Conservation (phyloP, 1,140 invertebrate species). For the Cydia splendana region DNA sequence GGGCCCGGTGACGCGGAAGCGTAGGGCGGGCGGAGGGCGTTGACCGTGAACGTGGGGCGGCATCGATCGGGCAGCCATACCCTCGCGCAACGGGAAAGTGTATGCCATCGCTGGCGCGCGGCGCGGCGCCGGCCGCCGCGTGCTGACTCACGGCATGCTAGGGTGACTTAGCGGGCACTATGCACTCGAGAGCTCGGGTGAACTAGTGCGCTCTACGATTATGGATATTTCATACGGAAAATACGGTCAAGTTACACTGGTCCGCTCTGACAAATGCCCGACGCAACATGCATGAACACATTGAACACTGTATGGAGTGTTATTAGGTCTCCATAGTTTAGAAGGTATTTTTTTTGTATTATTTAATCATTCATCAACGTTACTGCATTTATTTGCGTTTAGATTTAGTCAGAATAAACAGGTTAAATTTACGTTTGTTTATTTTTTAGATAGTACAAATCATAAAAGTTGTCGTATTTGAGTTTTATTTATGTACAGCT, state of each 20-base stretch:
- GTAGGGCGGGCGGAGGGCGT: slow-evolving; percentile 77
- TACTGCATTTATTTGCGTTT: no score
- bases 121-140: not conserved
- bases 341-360: no score
- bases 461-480: no score
- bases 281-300: not conserved
- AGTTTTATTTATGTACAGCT: no score
- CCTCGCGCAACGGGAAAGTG: slow-evolving; percentile 76
- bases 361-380: no score
- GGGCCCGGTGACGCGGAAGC: slow-evolving; percentile 67
- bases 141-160: not conserved
- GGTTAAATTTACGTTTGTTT: no score
- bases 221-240: not conserved
- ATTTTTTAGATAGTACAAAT: no score
- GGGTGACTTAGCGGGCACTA: not conserved
- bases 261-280: no score
- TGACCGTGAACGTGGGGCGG: slow-evolving; percentile 78
- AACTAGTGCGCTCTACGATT: not conserved
- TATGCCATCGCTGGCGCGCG: slow-evolving; percentile 41
- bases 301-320: not conserved
- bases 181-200: not conserved
- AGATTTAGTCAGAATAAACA: no score
- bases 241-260: not conserved
- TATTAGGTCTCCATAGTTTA: not conserved
- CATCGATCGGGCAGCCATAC: slow-evolving; percentile 74